phyloP scores from a whole-genome alignment of 1,140 invertebrate genomes.

The Macrobrachium rosenbergii region DNA sequence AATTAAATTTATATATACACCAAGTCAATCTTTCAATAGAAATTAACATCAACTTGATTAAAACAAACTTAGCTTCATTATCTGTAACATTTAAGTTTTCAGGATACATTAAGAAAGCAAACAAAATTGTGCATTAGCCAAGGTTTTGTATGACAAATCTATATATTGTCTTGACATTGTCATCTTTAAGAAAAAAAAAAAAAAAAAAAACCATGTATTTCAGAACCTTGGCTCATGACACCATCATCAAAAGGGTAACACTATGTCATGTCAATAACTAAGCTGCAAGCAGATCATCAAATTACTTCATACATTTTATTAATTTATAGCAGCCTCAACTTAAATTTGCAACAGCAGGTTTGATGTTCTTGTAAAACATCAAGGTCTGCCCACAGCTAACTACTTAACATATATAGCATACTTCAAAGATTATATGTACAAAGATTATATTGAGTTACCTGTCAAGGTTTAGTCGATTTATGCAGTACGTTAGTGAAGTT shows the following conservation, averaged over 20 bases:
- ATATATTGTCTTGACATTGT: too few species aligned
- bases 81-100: neutral
- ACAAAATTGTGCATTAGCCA: constrained; percentile 37
- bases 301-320: neutral
- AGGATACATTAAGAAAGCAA: constrained; percentile 31
- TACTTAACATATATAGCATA: constrained; percentile 40
- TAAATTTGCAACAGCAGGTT: too few species aligned
- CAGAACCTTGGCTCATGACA: constrained; percentile 55
- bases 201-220: constrained; percentile 5
- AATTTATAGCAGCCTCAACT: too few species aligned
- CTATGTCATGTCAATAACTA: constrained; percentile 16
- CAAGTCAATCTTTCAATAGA: too few species aligned
- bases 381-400: constrained; percentile 43
- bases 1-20: too few species aligned
- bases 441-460: constrained; percentile 46
- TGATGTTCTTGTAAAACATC: constrained; percentile 11
- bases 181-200: neutral
- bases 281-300: constrained; percentile 52
- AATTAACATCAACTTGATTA: too few species aligned
- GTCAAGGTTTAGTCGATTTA: constrained; percentile 47
- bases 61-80: too few species aligned
- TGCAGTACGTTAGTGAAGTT: constrained; percentile 44
- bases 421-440: constrained; percentile 11
- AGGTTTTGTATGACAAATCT: constrained; percentile 15
- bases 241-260: constrained; percentile 14